A percentile compares a stretch with the other conserved stretches of the same genome.
Conservation (phyloP, 1,140 invertebrate species). For the Maconellicoccus hirsutus region DNA sequence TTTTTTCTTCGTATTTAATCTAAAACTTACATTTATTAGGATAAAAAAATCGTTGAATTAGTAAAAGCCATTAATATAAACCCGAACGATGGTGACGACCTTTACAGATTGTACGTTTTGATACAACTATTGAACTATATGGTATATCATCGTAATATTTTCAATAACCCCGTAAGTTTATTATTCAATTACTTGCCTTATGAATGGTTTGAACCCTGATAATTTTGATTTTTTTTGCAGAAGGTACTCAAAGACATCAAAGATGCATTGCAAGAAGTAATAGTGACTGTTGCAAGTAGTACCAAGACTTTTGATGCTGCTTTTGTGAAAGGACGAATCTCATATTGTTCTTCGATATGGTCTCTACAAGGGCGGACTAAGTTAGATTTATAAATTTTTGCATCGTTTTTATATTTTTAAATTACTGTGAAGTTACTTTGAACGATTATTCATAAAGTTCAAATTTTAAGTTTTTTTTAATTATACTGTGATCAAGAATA, state of each 20-base stretch:
- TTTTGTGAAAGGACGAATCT: background rate
- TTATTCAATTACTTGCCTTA: too few species aligned
- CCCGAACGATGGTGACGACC: background rate
- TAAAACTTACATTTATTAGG: background rate
- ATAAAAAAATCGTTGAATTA: background rate
- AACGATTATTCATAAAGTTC: too few species aligned
- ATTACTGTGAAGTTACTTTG: too few species aligned
- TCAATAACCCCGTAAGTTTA: background rate
- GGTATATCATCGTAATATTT: background rate
- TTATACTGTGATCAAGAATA: too few species aligned
- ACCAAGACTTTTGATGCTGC: background rate
- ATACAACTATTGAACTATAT: background rate
- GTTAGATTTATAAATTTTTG: background rate
- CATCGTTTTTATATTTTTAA: too few species aligned
- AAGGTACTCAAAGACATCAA: background rate
- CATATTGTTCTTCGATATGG: background rate
- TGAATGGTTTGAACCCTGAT: too few species aligned
- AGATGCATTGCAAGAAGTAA: background rate
- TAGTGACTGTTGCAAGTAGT: background rate
- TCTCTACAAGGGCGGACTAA: background rate
- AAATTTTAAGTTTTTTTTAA: too few species aligned
- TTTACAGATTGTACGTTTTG: background rate
- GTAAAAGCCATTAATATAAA: background rate
- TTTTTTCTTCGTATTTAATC: background rate
- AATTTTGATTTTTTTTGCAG: background rate